Evolutionary conservation across 2,888 invertebrate species (phyloP), one percentile per base, ranked within the genome.

Genomic region (Drosophila greeni): DNA sequence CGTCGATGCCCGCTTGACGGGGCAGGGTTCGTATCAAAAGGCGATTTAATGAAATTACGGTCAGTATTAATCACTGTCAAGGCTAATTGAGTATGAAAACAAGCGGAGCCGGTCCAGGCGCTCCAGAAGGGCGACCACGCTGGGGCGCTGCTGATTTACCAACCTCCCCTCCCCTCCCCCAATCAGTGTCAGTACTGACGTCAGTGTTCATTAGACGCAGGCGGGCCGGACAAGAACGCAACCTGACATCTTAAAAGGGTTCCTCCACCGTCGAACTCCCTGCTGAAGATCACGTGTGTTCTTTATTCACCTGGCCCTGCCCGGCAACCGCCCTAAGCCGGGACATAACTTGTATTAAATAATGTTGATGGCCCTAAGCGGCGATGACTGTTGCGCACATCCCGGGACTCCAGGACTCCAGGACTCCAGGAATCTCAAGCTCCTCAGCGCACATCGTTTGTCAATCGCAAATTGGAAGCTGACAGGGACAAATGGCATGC

Each of bases 181-280:
- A 73, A 75, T 76, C 74, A 79, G 68, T 73, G 71, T 66, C 62
- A 52, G 31, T 31, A 31, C 43, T 16, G 49, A 40, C 59, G 72
- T 73, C 73, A 59, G 54, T 58, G 39, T 76, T 84, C 79, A 81
- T 82, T 82, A 82, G 75, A 54, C 65, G 58, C 73, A 65, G 56
- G 40, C 42, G 43, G 33, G 12, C 58, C 47, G 64, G 58, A 71
- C 72, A 81, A 66, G 71, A 85, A 74, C 70, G 66, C 62, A 72
- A 74, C 29, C 70, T 85, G 85, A 83, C 82, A 81, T 75, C 84
- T 82, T 82, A 82, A 82, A 82, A 82, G 82, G 82, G 84, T 85
- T 85, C 57, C 43, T 29, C 40, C 51, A 36, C 59, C 49, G 14
- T 11, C 18, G 36, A 16, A 7, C 42, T 23, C 24, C 43, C 45